These are phyloP conservation scores for Chesias legatella DNA, from an alignment of 2,888 invertebrate species.

Conservation along the genomic window DNA sequence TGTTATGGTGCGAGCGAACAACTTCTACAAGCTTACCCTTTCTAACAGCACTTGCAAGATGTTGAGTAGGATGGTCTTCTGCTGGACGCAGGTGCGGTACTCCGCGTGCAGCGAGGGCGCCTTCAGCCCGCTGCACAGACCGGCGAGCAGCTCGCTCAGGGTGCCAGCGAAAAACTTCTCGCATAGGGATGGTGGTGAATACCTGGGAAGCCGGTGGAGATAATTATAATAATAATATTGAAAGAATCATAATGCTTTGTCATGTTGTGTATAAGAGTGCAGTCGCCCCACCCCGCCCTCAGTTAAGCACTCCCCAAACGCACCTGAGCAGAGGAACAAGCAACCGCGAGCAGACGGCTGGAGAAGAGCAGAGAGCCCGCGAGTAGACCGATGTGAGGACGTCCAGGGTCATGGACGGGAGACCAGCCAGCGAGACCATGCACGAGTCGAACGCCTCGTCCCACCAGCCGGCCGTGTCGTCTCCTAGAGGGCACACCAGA, in stretches of 20 bases:
- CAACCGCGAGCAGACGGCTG: slow-evolving; percentile 27
- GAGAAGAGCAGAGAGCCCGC: slow-evolving; percentile 8
- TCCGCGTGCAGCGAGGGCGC: slow-evolving; percentile 24
- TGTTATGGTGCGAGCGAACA: too few relatives aligned
- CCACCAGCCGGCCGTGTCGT: slow-evolving; percentile 54
- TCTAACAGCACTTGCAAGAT: slow-evolving; percentile 11
- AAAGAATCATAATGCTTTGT: too few relatives aligned
- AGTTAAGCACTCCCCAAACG: slow-evolving; percentile 1
- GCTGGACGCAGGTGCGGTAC: slow-evolving; percentile 16
- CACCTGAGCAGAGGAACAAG: slow-evolving; percentile 55
- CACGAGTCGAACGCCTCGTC: slow-evolving; percentile 50
- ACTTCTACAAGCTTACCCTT: too few relatives aligned
- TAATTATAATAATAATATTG: too few relatives aligned
- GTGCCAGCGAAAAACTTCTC: slow-evolving; percentile 44
- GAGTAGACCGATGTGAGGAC: slow-evolving; percentile 31
- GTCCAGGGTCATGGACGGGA: slow-evolving; percentile 33
- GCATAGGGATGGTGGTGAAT: slow-evolving; percentile 37
- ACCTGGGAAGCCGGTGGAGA: slow-evolving; percentile 31
- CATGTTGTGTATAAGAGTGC: too few relatives aligned
- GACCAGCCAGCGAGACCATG: slow-evolving; percentile 41
- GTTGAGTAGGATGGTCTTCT: slow-evolving; percentile 4
- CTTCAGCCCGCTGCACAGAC: slow-evolving; percentile 24
- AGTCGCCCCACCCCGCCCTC: too few relatives aligned
- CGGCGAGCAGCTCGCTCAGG: slow-evolving; percentile 31
- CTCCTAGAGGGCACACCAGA: slow-evolving; percentile 40